Conservation (phyloP, 2,888 invertebrate genomes). For the Hypsopygia costalis region DNA sequence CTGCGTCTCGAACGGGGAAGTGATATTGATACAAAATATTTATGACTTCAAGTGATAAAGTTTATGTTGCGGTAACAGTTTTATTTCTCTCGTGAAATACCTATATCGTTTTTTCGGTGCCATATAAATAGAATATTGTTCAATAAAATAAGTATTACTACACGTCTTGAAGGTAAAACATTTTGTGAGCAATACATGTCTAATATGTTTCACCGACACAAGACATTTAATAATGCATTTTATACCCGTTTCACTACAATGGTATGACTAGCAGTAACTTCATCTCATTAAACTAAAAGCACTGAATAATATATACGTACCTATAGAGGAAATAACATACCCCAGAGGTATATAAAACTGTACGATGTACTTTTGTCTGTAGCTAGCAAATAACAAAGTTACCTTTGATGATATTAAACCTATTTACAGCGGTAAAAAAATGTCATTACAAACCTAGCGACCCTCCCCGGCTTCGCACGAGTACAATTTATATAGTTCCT, state of each 20-base stretch:
- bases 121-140: slow-evolving; percentile 39
- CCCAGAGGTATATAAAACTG: slow-evolving; percentile 4
- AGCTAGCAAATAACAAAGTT: not conserved
- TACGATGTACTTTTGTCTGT: not conserved
- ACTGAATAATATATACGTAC: slow-evolving; percentile 8
- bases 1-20: slow-evolving; percentile 40
- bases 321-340: slow-evolving; percentile 1
- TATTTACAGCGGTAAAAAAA: too few species aligned
- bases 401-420: too few species aligned
- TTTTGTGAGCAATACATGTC: slow-evolving; percentile 6
- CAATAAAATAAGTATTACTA: slow-evolving; percentile 43
- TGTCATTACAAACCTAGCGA: too few species aligned
- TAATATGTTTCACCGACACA: slow-evolving; percentile 1
- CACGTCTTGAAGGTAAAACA: slow-evolving; percentile 3
- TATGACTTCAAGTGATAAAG: slow-evolving; percentile 68
- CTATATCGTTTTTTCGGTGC: slow-evolving; percentile 43
- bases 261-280: slow-evolving; percentile 2
- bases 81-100: slow-evolving; percentile 60
- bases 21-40: slow-evolving; percentile 67
- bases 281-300: slow-evolving; percentile 11
- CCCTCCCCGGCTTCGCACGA: too few species aligned
- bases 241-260: not conserved
- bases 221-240: not conserved
- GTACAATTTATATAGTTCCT: too few species aligned
- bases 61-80: slow-evolving; percentile 72